Percentiles rank a stretch among this genome's conserved stretches.
Conservation (phyloP, 2,113 vertebrate species). For the Craseonycteris thonglongyai region DNA sequence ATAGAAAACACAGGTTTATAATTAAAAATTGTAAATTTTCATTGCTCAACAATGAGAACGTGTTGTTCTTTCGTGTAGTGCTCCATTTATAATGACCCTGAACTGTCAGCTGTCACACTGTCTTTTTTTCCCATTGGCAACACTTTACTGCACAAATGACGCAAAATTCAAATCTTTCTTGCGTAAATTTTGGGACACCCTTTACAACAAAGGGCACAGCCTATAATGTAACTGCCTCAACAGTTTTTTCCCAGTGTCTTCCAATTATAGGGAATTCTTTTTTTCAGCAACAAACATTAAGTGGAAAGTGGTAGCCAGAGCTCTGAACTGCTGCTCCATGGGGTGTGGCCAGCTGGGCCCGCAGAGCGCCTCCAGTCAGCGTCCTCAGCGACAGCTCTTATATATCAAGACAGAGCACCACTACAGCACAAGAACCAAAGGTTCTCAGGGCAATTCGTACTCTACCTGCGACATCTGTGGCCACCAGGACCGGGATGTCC, state of each 20-base stretch:
- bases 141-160: too few species aligned
- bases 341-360: background rate
- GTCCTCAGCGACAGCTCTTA: background rate
- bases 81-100: too few species aligned
- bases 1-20: too few species aligned
- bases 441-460: background rate
- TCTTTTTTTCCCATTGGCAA: too few species aligned
- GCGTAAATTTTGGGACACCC: too few species aligned
- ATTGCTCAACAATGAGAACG: too few species aligned
- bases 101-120: too few species aligned
- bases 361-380: background rate
- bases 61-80: too few species aligned
- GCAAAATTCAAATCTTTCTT: too few species aligned
- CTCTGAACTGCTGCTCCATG: background rate
- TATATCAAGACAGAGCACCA: background rate
- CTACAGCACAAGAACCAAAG: background rate
- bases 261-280: background rate
- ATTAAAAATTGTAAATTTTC: too few species aligned
- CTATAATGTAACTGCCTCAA: background rate
- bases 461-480: conserved; percentile 97
- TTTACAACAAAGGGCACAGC: background rate
- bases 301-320: background rate
- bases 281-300: background rate
- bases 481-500: conserved; percentile 91
- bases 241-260: background rate